phyloP scores from a whole-genome alignment of 2,797 vertebrate species.

The Poecilia velifera region DNA sequence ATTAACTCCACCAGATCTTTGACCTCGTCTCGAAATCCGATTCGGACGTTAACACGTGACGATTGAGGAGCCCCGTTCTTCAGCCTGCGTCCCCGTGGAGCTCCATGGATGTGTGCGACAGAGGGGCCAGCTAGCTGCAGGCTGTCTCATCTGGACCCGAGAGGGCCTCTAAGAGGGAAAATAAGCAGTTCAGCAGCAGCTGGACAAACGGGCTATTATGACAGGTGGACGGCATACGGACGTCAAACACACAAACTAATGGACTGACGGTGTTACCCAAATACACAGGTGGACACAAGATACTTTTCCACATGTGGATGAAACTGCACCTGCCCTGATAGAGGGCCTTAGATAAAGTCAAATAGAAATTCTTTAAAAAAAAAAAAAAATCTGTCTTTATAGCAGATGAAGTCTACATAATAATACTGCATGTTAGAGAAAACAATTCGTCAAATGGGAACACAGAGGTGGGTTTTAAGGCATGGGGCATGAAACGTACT shows the following conservation, averaged over 20 bases:
- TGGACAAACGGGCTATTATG: constrained; percentile 71
- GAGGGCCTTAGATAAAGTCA: constrained; percentile 48
- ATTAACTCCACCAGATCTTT: neutral
- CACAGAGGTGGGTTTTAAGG: constrained; percentile 72
- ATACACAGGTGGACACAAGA: constrained; percentile 31
- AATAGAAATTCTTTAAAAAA: neutral
- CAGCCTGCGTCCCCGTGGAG: neutral
- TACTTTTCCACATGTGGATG: constrained; percentile 25
- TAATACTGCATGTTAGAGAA: neutral
- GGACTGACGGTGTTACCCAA: constrained; percentile 37
- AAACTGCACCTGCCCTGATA: neutral
- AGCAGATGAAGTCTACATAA: neutral
- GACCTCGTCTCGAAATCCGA: neutral
- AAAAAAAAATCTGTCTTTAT: neutral
- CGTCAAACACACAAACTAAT: constrained; percentile 55
- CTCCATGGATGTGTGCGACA: constrained; percentile 21
- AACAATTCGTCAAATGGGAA: constrained; percentile 51
- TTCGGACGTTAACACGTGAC: neutral
- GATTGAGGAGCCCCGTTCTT: neutral
- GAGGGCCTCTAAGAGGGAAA: constrained; percentile 62
- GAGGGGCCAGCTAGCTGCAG: constrained; percentile 33
- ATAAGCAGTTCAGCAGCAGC: constrained; percentile 66
- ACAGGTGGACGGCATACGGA: constrained; percentile 71
- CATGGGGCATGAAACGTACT: constrained; percentile 66
- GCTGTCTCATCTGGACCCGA: constrained; percentile 30